A percentile compares a stretch with the other conserved stretches of the same genome.
Evolutionary conservation across 2,797 vertebrate species (phyloP).

Genomic region (Eupleurogrammus muticus): DNA sequence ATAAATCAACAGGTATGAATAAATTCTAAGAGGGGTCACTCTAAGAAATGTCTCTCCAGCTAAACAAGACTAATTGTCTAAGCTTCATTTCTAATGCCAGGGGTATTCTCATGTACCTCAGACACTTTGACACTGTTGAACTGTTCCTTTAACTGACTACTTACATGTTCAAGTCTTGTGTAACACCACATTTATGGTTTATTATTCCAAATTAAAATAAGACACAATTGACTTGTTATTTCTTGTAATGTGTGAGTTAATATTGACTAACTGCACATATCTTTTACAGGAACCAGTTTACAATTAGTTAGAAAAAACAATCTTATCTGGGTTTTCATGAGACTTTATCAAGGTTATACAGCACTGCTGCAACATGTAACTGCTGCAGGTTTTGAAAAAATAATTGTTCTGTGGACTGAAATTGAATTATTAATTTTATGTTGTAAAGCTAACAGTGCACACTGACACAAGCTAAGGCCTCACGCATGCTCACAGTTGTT

Average conservation of each 20-base stretch:
- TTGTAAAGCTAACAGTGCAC: neutral
- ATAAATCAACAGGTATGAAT: too few species aligned
- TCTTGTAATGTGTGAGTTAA: neutral
- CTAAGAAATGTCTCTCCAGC: too few species aligned
- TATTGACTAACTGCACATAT: neutral
- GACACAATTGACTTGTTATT: neutral
- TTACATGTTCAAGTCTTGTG: too few species aligned
- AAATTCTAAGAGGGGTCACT: too few species aligned
- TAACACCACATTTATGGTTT: too few species aligned
- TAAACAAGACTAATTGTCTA: too few species aligned
- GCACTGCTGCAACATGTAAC: neutral
- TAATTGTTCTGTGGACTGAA: neutral
- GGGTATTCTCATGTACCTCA: neutral
- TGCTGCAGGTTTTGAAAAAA: neutral
- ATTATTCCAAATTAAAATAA: neutral
- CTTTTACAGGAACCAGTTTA: neutral
- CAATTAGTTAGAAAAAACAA: neutral
- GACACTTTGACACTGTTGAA: neutral
- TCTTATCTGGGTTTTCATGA: neutral
- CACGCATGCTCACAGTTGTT: constrained; percentile 17
- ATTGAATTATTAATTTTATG: neutral
- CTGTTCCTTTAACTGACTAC: neutral
- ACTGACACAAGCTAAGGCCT: neutral
- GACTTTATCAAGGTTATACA: neutral
- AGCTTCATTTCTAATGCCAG: too few species aligned